These are phyloP conservation scores for Achlya flavicornis DNA, from an alignment of 2,888 invertebrate genomes.

Conservation along the genomic window DNA sequence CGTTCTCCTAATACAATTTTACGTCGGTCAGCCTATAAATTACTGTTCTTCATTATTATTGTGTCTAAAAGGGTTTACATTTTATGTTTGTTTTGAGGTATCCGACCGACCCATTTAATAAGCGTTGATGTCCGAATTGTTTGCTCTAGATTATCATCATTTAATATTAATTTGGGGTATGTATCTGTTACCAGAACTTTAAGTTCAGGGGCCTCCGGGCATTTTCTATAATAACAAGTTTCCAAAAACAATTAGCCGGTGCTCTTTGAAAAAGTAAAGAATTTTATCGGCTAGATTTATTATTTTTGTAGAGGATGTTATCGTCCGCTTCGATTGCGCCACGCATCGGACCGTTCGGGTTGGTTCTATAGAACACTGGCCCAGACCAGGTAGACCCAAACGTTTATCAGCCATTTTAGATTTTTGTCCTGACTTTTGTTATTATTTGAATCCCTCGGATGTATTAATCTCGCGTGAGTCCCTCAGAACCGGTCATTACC, in stretches of 20 bases:
- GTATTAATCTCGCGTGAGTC: conserved; percentile 80
- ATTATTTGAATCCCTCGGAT: conserved; percentile 77
- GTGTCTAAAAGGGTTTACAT: conserved; percentile 33
- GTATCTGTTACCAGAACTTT: conserved; percentile 44
- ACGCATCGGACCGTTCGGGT: conserved; percentile 45
- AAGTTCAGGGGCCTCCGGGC: conserved; percentile 41
- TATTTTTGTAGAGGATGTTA: conserved; percentile 78
- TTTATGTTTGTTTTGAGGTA: conserved; percentile 21
- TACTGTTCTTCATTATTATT: conserved; percentile 22
- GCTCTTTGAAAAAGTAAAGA: conserved; percentile 67
- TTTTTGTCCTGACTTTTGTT: conserved; percentile 79
- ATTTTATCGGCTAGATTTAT: conserved; percentile 80
- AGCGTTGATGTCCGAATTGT: conserved; percentile 31
- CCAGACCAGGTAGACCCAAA: conserved; percentile 71
- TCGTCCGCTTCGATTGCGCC: conserved; percentile 63
- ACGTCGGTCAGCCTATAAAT: conserved; percentile 29
- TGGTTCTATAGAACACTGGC: conserved; percentile 46
- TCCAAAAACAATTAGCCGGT: conserved; percentile 74
- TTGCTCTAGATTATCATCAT: conserved; percentile 47
- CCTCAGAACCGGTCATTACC: conserved; percentile 78
- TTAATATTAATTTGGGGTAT: conserved; percentile 34
- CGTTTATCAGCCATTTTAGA: conserved; percentile 78
- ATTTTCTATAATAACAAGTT: conserved; percentile 72
- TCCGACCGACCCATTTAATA: conserved; percentile 30
- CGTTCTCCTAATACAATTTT: conserved; percentile 53